Evolutionary conservation across 2,113 vertebrate genomes (phyloP).

Genomic region (Carollia perspicillata): DNA sequence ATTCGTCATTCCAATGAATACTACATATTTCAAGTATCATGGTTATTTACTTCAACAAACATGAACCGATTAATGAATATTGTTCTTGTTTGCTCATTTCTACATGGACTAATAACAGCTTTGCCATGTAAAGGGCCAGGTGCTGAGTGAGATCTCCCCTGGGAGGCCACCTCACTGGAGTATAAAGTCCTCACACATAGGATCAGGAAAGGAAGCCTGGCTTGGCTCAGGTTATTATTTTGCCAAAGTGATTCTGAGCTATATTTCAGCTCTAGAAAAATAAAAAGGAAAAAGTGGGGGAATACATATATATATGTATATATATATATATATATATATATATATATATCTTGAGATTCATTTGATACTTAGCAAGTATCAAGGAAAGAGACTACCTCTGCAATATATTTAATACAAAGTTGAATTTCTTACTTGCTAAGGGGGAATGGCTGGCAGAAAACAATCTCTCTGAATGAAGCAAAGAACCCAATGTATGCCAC

Average conservation of each 20-base stretch:
- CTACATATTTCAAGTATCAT: neutral
- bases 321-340: no score
- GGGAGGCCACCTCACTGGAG: neutral
- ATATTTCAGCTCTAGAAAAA: neutral
- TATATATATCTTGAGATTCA: neutral
- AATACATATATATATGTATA: neutral
- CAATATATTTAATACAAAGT: neutral
- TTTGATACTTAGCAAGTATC: neutral
- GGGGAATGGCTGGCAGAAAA: neutral
- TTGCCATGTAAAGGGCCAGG: neutral
- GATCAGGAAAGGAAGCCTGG: neutral
- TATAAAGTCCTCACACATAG: neutral
- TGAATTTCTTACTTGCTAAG: constrained; percentile 5
- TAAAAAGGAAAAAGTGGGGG: neutral
- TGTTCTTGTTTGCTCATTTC: neutral
- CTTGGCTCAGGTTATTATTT: neutral
- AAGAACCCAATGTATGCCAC: neutral
- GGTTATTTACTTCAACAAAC: constrained; percentile 37
- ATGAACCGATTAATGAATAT: neutral
- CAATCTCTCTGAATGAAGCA: neutral
- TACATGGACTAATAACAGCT: neutral
- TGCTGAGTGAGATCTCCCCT: neutral
- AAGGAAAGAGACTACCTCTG: neutral
- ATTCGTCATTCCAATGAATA: no score
- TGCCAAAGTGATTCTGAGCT: neutral